Base-by-base conservation (phyloP, 1,140 invertebrate species). In the Bombyx mandarina region DNA sequence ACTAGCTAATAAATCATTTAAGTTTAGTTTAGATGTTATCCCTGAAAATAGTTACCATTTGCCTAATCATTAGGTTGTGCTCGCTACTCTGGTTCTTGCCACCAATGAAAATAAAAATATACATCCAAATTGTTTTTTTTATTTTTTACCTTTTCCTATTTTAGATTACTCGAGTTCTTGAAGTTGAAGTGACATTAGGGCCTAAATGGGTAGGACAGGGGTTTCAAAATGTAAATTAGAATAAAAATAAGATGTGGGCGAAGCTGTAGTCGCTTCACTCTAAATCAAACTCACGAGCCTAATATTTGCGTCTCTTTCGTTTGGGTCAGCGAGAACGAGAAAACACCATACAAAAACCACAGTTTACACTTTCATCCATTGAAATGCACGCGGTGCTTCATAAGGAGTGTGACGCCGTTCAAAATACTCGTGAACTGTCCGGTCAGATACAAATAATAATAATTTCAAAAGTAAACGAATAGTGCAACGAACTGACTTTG, bases 21-120 rank as follows among this genome's bases (percentile, higher is more conserved):
- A 43, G 8, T 56, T 63, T 66, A 56, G 55, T 61, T 72, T 75
- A 78, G 70, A 75, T 77, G 74, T 82, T 82, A 79, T 85, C 82
- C 84, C 84, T 85, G 79, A 84, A 75, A 84, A 85, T 85, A 87
- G 84, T 87, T 87, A 87, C 84, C 84, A 87, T 82, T 80, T 82
- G 80, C 73, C 71, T 81, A 56, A 61, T 53, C 75, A 80, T 62
- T 85, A 86, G 75, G 71, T 78, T 82, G 70, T 85, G 77, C 82
- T 85, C 73, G 73, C 82, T 85, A 82, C 84, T 87, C 82, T 85
- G 84, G 82, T 79, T 69, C 78, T 85, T 85, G 83, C 81, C 82
- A 83, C 69, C 73, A 77, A 63, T 85, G 78, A 83, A 77, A 85
- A 81, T 79, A 82, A 87, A 79, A 78, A 78, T 77, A 77, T 77